Percentiles rank a stretch among this genome's conserved stretches.
Conservation (phyloP, 2,888 invertebrate species). For the Plagodis dolabraria region DNA sequence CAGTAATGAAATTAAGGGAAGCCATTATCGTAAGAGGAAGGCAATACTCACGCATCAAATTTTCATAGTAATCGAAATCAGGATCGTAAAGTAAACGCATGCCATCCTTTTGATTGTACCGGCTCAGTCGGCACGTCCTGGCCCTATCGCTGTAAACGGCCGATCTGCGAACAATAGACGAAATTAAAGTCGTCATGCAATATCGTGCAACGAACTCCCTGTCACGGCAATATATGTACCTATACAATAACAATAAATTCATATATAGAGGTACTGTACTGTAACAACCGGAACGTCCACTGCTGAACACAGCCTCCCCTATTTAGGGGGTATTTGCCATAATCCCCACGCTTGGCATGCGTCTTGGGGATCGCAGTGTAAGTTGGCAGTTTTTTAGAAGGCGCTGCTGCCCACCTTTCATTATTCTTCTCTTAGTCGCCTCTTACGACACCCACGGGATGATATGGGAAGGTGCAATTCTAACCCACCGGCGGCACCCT, state of each 20-base stretch:
- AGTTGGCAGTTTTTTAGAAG: too few species aligned
- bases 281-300: too few species aligned
- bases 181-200: constrained; percentile 46
- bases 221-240: neutral
- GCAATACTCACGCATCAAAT: constrained; percentile 92
- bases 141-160: constrained; percentile 95
- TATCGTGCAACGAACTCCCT: constrained; percentile 50
- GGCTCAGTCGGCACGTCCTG: constrained; percentile 92
- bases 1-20: constrained; percentile 11
- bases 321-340: too few species aligned
- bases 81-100: constrained; percentile 95
- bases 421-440: too few species aligned
- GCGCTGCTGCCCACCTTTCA: too few species aligned
- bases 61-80: constrained; percentile 97
- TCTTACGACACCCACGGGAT: too few species aligned
- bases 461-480: too few species aligned
- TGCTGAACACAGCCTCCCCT: too few species aligned
- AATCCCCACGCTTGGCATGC: too few species aligned
- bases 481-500: too few species aligned
- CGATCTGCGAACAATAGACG: constrained; percentile 81
- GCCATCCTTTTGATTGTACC: constrained; percentile 94
- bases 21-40: constrained; percentile 10
- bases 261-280: neutral
- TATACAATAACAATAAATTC: constrained; percentile 9
- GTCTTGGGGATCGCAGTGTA: too few species aligned